Base-by-base conservation (phyloP, 2,888 invertebrate genomes). In the Chrysomela aeneicollis region DNA sequence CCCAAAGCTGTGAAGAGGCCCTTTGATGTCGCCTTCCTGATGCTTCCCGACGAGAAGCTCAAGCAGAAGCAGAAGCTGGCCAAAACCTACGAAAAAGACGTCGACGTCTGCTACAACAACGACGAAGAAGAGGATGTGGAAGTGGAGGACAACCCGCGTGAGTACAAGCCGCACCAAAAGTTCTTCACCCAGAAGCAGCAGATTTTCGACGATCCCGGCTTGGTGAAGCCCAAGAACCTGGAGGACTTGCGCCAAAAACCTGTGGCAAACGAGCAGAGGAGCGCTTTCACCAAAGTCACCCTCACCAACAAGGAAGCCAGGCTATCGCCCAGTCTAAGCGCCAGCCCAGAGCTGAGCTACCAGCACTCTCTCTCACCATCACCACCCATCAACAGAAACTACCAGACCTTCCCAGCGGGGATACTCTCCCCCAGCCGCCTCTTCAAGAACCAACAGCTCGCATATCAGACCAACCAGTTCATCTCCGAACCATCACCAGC, bases 1-100 rank as follows among this genome's bases (percentile, higher is more conserved):
- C 71, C 72, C 82, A 87, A 83, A 77, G 86, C 82, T 71, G 85
- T 73, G 42, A 95, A 95, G 77, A 85, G 95, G 15, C 92, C 94
- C 0, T 95, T 95, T 79, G 95, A 95, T 80, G 95, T 95, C 9
- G 95, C 95, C 0, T 95, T 95, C 76, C 83, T 95, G 22, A 94
- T 95, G 87, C 90, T 93, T 81, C 94, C 94, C 1, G 94, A 94
- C 78, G 94, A 94, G 68, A 92, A 92, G 76, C 82, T 92, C 52
- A 89, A 90, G 59, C 87, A 89, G 52, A 88, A 89, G 73, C 81
- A 85, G 32, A 79, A 87, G 76, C 83, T 86, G 19, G 84, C 85
- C 0, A 86, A 85, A 70, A 37, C 21, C 15, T 58, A 60, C 47
- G 32, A 46, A 9, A 49, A 82, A 30, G 59, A 59, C 15, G 10